Percentiles rank a stretch among this genome's conserved stretches.
These are phyloP conservation scores for Melanotaenia pygmaea DNA, from an alignment of 2,797 vertebrate species.

Conservation along the genomic window DNA sequence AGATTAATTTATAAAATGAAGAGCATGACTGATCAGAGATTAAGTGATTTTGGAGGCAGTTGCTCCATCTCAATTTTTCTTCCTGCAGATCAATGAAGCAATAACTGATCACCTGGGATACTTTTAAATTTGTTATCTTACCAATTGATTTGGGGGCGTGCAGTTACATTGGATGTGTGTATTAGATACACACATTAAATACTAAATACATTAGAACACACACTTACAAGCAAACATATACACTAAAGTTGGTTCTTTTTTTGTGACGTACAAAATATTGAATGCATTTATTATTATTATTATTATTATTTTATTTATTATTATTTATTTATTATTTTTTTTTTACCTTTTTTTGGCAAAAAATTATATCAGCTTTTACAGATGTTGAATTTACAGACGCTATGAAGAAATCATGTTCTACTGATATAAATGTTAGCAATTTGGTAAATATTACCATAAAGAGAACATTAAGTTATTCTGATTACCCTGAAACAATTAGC, in stretches of 20 bases:
- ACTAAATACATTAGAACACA: not conserved
- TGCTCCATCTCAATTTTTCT: constrained; percentile 3
- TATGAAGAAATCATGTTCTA: not conserved
- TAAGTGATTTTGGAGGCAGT: not conserved
- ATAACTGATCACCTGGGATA: not conserved
- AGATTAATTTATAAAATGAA: not conserved
- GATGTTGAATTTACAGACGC: not conserved
- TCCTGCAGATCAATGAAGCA: constrained; percentile 16
- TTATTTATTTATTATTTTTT: too few species aligned
- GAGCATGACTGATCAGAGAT: not conserved
- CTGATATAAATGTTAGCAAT: not conserved
- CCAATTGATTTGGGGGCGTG: not conserved
- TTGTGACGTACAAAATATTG: too few species aligned
- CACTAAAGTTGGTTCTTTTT: too few species aligned
- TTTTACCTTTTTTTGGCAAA: too few species aligned
- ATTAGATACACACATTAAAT: too few species aligned
- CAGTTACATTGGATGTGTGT: not conserved
- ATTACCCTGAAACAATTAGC: not conserved
- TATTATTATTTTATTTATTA: too few species aligned
- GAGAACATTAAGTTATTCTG: not conserved
- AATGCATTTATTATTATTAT: too few species aligned
- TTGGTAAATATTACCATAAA: not conserved
- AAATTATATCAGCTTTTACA: not conserved
- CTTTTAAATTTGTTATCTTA: not conserved
- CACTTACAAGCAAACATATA: too few species aligned